Evolutionary conservation across 2,113 vertebrate genomes (phyloP), one percentile per base, ranked within the genome.

Genomic region (Phrynosoma blainvillii): DNA sequence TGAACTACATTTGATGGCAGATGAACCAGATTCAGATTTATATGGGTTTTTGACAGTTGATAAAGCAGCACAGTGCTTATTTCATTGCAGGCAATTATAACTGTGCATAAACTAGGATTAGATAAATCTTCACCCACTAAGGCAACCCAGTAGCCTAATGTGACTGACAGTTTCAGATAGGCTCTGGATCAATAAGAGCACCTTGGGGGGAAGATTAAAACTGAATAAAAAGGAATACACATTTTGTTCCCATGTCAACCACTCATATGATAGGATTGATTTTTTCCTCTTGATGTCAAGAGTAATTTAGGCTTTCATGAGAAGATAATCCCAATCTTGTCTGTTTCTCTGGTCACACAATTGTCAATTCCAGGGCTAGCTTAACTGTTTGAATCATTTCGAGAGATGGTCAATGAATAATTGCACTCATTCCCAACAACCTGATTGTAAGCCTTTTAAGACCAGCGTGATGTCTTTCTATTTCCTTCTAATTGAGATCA

Each of bases 221-320:
- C 13, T 87, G 85, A 86, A 76, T 87, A 88, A 32, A 92, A 85
- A 93, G 78, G 75, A 88, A 89, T 85, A 87, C 76, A 12, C 84
- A 85, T 92, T 93, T 90, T 30, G n/a, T 89, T 95, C 74, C 90
- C 84, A 90, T 88, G 83, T 82, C 86, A 84, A 79, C 30, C 71
- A n/a, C 65, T 89, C 36, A 13, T 74, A 21, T 70, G 27, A 9
- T 71, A 78, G 18, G 54, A 82, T 82, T 40, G 70, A 87, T 87
- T 91, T 65, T 62, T 71, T 20, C 88, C 18, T 3, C 54, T n/a
- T 86, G 32, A 27, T 89, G 79, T 92, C 82, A 92, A 62, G 42
- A 89, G 79, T 77, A 87, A 92, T 89, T 89, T 68, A 77, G 73
- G 42, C 66, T 89, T 94, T 87, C 21, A 3, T 62, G 47, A 79